Evolutionary conservation across 2,113 vertebrate genomes (phyloP).

Genomic region (Actenoides lindsayi): DNA sequence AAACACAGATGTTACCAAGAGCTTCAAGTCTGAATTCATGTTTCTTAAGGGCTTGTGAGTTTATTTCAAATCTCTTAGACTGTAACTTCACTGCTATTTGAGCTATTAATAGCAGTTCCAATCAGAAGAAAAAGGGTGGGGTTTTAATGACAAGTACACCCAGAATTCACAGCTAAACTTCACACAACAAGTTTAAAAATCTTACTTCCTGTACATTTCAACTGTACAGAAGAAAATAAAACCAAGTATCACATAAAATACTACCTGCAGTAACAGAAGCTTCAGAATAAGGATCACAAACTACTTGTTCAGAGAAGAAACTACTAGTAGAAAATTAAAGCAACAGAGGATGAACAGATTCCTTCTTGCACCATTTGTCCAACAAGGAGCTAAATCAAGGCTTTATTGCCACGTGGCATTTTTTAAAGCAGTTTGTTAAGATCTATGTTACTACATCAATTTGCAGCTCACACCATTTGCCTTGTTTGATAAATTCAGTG

Average conservation of each 20-base stretch:
- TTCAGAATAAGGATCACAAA: neutral
- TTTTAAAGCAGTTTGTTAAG: neutral
- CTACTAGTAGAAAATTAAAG: neutral
- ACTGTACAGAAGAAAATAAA: neutral
- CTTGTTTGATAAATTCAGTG: neutral
- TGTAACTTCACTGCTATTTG: neutral
- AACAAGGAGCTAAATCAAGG: neutral
- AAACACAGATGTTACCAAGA: neutral
- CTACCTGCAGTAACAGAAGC: neutral
- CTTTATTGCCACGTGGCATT: neutral
- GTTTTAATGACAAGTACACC: neutral
- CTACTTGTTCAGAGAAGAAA: neutral
- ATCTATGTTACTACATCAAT: neutral
- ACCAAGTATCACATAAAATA: neutral
- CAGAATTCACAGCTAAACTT: neutral
- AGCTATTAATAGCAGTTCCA: neutral
- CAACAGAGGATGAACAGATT: neutral
- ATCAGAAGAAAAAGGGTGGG: neutral
- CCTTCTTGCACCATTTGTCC: neutral
- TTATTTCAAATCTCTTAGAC: neutral
- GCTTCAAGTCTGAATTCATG: neutral
- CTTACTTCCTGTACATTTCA: neutral
- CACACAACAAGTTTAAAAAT: neutral
- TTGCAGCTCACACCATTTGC: neutral
- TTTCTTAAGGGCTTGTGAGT: neutral